Conservation (phyloP, 1,140 invertebrate genomes). For the Littorina saxatilis region DNA sequence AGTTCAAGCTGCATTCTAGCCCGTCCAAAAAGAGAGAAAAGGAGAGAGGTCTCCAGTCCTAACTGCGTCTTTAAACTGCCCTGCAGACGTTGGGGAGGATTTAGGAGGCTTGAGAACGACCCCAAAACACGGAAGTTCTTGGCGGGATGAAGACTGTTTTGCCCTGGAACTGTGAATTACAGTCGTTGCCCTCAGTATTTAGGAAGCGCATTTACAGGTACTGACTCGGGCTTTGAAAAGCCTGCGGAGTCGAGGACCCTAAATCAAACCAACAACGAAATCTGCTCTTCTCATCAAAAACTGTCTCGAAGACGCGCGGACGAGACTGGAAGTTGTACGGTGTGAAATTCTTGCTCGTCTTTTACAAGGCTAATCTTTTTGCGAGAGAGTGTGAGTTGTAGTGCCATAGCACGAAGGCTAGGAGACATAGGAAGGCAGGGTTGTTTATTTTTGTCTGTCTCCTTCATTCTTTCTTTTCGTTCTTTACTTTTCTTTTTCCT, state of each 20-base stretch:
- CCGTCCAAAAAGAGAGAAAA: too few relatives aligned
- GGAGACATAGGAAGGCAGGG: too few relatives aligned
- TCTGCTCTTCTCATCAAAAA: neutral
- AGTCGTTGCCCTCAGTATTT: too few relatives aligned
- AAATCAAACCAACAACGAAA: constrained; percentile 12
- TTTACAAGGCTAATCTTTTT: constrained; percentile 16
- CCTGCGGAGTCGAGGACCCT: neutral
- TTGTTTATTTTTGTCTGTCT: neutral
- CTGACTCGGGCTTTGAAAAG: neutral
- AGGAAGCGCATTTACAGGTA: too few relatives aligned
- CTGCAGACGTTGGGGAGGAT: neutral
- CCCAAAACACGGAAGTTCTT: neutral
- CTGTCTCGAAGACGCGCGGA: neutral
- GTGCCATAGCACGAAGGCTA: too few relatives aligned
- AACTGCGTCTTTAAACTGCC: neutral
- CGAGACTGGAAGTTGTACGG: neutral
- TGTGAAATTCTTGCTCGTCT: neutral
- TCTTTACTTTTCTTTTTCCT: neutral
- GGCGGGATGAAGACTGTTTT: neutral
- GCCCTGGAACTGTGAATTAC: neutral
- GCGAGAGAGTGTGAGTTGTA: neutral
- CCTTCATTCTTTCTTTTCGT: too few relatives aligned
- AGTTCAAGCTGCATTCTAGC: too few relatives aligned
- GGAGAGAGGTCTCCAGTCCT: too few relatives aligned
- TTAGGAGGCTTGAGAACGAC: constrained; percentile 13